These are phyloP conservation scores for Aphelocoma coerulescens DNA, from an alignment of 2,113 vertebrate genomes.

Conservation along the genomic window DNA sequence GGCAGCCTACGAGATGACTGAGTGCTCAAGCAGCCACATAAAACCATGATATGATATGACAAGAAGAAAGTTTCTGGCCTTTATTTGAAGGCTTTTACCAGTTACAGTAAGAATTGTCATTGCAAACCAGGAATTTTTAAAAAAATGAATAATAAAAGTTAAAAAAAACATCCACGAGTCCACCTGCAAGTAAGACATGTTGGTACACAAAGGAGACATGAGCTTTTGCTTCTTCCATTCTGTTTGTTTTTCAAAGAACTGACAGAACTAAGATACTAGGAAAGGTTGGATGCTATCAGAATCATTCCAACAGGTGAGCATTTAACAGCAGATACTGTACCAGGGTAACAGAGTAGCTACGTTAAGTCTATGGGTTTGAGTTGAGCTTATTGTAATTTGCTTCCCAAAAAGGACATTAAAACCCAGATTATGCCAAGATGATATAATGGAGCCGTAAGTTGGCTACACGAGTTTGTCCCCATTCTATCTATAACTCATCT, in stretches of 20 bases:
- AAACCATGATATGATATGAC: neutral
- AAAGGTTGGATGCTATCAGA: neutral
- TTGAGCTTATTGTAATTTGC: neutral
- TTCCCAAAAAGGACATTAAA: neutral
- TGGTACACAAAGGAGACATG: neutral
- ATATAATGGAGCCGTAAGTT: accelerated
- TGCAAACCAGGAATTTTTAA: constrained; percentile 34
- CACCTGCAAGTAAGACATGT: constrained; percentile 39
- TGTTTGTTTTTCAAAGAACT: neutral
- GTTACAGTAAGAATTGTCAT: constrained; percentile 68
- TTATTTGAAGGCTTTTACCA: constrained; percentile 62
- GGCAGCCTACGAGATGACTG: accelerated
- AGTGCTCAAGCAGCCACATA: neutral
- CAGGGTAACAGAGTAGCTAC: constrained; percentile 20
- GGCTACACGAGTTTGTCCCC: neutral
- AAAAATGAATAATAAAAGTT: constrained; percentile 50
- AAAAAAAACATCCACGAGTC: constrained; percentile 36
- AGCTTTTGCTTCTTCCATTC: neutral
- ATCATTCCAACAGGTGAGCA: neutral
- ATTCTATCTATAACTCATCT: neutral
- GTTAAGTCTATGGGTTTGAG: neutral
- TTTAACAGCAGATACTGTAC: constrained; percentile 33
- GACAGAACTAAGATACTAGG: neutral
- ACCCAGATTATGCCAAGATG: neutral
- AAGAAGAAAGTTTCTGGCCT: constrained; percentile 1